Evolutionary conservation across 2,113 vertebrate genomes (phyloP).

Genomic region (Gobio gobio): DNA sequence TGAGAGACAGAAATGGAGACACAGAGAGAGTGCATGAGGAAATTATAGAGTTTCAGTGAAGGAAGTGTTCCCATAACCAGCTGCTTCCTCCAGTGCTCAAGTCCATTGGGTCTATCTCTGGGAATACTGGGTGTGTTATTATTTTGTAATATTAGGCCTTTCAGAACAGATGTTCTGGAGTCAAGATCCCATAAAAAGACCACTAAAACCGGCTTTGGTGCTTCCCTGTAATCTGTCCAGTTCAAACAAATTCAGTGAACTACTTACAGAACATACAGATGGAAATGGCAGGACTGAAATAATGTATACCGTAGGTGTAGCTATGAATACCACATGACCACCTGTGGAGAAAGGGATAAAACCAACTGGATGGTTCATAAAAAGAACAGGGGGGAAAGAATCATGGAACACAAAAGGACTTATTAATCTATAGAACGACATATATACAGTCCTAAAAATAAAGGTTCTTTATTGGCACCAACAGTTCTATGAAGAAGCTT

Average conservation of each 20-base stretch:
- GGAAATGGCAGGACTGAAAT: constrained; percentile 37
- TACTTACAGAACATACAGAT: neutral
- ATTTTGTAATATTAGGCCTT: constrained; percentile 51
- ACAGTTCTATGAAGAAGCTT: no score
- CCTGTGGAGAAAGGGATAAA: neutral
- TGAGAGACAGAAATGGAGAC: constrained; percentile 19
- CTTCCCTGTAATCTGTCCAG: constrained; percentile 58
- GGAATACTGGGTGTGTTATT: constrained; percentile 54
- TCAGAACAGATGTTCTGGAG: constrained; percentile 57
- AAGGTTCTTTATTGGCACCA: no score
- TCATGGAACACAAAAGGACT: neutral
- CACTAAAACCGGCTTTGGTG: constrained; percentile 38
- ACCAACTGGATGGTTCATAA: neutral
- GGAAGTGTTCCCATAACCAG: constrained; percentile 40
- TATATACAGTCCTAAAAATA: no score
- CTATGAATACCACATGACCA: constrained; percentile 14
- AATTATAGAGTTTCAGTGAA: constrained; percentile 50
- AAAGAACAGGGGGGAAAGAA: neutral
- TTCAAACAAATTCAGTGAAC: constrained; percentile 51
- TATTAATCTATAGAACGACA: neutral
- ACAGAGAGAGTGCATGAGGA: constrained; percentile 11
- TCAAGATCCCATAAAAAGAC: constrained; percentile 51
- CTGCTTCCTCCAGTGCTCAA: constrained; percentile 41
- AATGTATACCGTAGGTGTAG: neutral
- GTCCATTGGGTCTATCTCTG: constrained; percentile 38